These are phyloP conservation scores for Microplitis demolitor DNA, from an alignment of 1,140 invertebrate species.

Conservation along the genomic window DNA sequence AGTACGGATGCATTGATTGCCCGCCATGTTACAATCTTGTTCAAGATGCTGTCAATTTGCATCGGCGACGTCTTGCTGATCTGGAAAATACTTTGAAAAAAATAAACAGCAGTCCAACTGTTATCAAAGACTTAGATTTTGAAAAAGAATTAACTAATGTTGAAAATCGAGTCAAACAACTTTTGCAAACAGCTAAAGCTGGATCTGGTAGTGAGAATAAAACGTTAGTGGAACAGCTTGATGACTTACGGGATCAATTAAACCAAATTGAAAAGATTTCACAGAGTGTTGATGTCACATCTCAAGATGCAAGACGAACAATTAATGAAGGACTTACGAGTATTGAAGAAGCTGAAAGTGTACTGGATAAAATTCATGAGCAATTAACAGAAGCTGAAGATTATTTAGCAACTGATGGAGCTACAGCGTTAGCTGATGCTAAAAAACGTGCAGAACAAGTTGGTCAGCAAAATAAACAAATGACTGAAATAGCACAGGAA, in stretches of 20 bases:
- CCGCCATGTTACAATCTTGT: constrained; percentile 93
- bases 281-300: constrained; percentile 66
- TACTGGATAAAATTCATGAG: constrained; percentile 73
- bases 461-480: constrained; percentile 87
- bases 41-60: constrained; percentile 82
- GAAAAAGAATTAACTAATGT: constrained; percentile 76
- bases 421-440: constrained; percentile 77
- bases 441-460: constrained; percentile 82
- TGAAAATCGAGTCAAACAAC: constrained; percentile 70
- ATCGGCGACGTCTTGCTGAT: constrained; percentile 76
- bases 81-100: constrained; percentile 72
- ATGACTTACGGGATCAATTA: constrained; percentile 71
- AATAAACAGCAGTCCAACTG: constrained; percentile 75
- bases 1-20: constrained; percentile 86
- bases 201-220: constrained; percentile 71
- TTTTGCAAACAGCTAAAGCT: constrained; percentile 73
- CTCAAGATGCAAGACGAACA: constrained; percentile 66
- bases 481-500: constrained; percentile 88
- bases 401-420: constrained; percentile 81
- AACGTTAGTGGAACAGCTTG: constrained; percentile 69
- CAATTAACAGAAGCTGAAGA: constrained; percentile 73
- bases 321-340: constrained; percentile 69
- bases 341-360: constrained; percentile 75
- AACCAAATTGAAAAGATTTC: constrained; percentile 70
- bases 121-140: constrained; percentile 85